Evolutionary conservation across 2,113 vertebrate genomes (phyloP).

Genomic region (Nothobranchius kuhntae): DNA sequence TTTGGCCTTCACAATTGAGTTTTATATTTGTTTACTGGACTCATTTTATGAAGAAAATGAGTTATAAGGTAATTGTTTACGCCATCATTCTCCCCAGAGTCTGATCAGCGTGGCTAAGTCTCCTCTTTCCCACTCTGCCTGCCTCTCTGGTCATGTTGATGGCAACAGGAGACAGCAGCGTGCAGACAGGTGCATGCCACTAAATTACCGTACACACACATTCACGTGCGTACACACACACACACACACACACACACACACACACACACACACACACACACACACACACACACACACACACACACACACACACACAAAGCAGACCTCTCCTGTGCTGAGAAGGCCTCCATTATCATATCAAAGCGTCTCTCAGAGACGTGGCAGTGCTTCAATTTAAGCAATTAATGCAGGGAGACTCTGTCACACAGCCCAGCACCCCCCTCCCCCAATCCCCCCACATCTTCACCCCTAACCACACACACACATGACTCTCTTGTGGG

Average conservation of each 20-base stretch:
- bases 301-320: conserved; percentile 55
- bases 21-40: too few relatives aligned
- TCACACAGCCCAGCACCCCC: conserved; percentile 84
- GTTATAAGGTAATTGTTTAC: too few relatives aligned
- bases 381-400: conserved; percentile 99
- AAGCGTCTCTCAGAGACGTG: conserved; percentile 99
- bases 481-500: conserved; percentile 49
- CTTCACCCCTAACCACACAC: conserved; percentile 24
- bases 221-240: conserved; percentile 32
- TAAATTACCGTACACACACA: conserved; percentile 87
- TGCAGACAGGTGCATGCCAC: conserved; percentile 99
- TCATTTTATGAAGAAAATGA: neutral
- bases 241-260: conserved; percentile 28
- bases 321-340: conserved; percentile 92
- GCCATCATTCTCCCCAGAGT: conserved; percentile 1
- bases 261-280: conserved; percentile 35
- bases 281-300: conserved; percentile 34
- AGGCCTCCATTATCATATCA: conserved; percentile 99
- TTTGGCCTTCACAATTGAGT: neutral
- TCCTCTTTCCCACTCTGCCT: conserved; percentile 17
- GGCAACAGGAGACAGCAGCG: conserved; percentile 87
- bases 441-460: neutral
- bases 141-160: conserved; percentile 85
- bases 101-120: conserved; percentile 22
- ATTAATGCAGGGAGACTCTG: conserved; percentile 99